Evolutionary conservation across 2,888 invertebrate genomes (phyloP).

Genomic region (Pimpla rufipes): DNA sequence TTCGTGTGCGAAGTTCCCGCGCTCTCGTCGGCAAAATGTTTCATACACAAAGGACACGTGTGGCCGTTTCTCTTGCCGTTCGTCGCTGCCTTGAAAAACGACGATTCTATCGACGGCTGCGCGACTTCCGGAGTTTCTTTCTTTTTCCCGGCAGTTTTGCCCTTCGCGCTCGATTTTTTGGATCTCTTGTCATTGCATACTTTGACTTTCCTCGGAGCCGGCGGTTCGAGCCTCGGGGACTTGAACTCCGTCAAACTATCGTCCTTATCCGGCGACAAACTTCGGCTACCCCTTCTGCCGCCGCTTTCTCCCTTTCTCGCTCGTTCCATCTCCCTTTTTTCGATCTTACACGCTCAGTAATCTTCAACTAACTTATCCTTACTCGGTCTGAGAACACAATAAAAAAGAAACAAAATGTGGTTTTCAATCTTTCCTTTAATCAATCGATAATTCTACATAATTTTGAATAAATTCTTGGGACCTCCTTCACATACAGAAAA

Average conservation of each 20-base stretch:
- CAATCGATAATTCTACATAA: constrained; percentile 14
- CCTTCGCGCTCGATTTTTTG: constrained; percentile 62
- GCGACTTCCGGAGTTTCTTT: constrained; percentile 53
- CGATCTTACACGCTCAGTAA: neutral
- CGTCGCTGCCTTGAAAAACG: constrained; percentile 77
- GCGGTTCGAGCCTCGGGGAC: constrained; percentile 74
- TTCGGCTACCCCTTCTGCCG: neutral
- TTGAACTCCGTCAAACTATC: constrained; percentile 81
- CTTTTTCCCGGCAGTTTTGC: constrained; percentile 49
- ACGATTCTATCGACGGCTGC: constrained; percentile 79
- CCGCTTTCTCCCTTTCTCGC: neutral
- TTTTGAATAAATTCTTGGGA: neutral
- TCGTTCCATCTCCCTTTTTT: neutral
- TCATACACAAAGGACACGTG: constrained; percentile 83
- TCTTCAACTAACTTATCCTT: constrained; percentile 15
- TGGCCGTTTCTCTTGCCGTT: constrained; percentile 70
- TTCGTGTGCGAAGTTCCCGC: constrained; percentile 81
- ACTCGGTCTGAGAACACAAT: constrained; percentile 37
- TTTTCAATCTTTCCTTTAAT: constrained; percentile 28
- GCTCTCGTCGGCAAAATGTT: constrained; percentile 76
- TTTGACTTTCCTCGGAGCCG: constrained; percentile 59
- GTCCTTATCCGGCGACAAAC: constrained; percentile 64
- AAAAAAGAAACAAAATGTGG: constrained; percentile 29
- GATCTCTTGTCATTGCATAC: constrained; percentile 60
- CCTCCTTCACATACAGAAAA: neutral